A percentile compares a stretch with the other conserved stretches of the same genome.
Conservation (phyloP, 2,797 vertebrate species). For the Selene dorsalis region DNA sequence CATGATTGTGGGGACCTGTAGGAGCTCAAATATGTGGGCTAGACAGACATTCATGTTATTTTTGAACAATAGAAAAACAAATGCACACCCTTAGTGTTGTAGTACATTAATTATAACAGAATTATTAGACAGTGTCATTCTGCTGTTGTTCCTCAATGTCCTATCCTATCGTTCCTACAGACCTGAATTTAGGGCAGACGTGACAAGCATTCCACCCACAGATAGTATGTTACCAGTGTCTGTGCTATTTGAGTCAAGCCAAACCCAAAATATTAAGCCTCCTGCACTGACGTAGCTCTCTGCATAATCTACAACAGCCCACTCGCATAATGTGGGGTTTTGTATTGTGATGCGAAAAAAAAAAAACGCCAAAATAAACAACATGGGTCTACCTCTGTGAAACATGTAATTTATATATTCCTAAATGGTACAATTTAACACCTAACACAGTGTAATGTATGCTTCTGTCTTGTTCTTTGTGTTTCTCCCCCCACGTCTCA, state of each 20-base stretch:
- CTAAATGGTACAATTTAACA: background rate
- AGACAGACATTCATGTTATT: background rate
- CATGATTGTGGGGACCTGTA: background rate
- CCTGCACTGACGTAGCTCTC: conserved; percentile 34
- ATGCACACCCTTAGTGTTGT: background rate
- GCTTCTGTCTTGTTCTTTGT: background rate
- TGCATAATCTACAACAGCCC: conserved; percentile 18
- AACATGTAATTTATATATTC: conserved; percentile 13
- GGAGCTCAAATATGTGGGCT: background rate
- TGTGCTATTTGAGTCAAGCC: conserved; percentile 53
- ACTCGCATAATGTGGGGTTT: background rate
- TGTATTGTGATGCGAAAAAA: conserved; percentile 22
- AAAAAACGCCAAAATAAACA: conserved; percentile 6
- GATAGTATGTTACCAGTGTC: conserved; percentile 34
- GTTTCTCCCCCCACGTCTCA: background rate
- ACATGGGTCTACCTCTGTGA: background rate
- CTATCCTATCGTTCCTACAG: conserved; percentile 42
- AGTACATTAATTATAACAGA: conserved; percentile 5
- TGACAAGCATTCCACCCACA: conserved; percentile 67
- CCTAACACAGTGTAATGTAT: background rate
- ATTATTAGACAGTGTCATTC: conserved; percentile 3
- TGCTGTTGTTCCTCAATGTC: conserved; percentile 52
- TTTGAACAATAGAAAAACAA: background rate
- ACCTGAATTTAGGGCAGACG: conserved; percentile 72
- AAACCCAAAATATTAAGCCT: conserved; percentile 40